phyloP scores from a whole-genome alignment of 2,797 vertebrate species.

The Vespertilio murinus region DNA sequence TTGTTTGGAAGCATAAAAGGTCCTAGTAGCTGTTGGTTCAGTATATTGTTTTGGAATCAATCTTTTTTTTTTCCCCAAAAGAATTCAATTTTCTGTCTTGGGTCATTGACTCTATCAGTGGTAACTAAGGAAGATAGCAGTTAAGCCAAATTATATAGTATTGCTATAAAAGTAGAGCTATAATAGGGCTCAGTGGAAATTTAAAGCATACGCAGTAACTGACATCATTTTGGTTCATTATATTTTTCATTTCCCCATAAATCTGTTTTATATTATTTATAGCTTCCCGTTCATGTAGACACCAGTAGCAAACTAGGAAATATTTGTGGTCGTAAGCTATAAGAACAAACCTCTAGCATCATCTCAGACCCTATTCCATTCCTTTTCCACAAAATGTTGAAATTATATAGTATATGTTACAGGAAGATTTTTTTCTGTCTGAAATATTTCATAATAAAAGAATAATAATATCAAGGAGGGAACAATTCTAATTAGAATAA shows the following conservation, averaged over 20 bases:
- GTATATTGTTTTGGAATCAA: constrained; percentile 42
- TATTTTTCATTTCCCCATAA: constrained; percentile 44
- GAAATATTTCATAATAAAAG: constrained; percentile 34
- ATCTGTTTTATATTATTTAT: constrained; percentile 55
- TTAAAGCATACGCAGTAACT: constrained; percentile 24
- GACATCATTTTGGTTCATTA: constrained; percentile 49
- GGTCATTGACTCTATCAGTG: constrained; percentile 19
- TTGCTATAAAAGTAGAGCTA: not conserved
- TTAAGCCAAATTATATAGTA: constrained; percentile 60
- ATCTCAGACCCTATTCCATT: not conserved
- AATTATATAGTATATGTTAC: not conserved
- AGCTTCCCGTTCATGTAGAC: not conserved
- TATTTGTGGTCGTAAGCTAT: not conserved
- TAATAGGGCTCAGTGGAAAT: constrained; percentile 47
- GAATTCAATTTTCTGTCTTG: constrained; percentile 59
- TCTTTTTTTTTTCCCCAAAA: not conserved
- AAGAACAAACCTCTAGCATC: not conserved
- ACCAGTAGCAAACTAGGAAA: not conserved
- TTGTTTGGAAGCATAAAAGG: not conserved
- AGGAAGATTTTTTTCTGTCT: constrained; percentile 7
- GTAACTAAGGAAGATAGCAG: constrained; percentile 53
- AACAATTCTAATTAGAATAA: not conserved
- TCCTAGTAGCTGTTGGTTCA: not conserved
- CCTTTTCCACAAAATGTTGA: not conserved
- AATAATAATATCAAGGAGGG: not conserved